Base-by-base conservation (phyloP, 2,113 vertebrate genomes). In the Potamarius usumacintae region DNA sequence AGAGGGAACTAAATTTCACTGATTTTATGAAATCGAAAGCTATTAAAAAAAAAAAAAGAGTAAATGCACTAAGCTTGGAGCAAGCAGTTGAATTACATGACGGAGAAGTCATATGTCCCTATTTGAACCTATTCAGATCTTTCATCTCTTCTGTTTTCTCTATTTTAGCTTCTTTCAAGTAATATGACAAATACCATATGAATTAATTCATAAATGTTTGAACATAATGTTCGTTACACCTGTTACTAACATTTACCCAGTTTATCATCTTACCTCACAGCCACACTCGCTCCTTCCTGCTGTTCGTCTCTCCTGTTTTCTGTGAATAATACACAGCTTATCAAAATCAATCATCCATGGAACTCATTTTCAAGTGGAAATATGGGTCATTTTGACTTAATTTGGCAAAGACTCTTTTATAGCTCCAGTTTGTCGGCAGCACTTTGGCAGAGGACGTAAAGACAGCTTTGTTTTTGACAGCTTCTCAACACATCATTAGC, bases 391-490 rank as follows among this genome's bases (percentile, higher is more conserved):
- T 89, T 88, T 88, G 82, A 82, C 69, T 87, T 89, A 76, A 91
- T 91, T 89, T 89, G 88, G 88, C 84, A 86, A 82, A 83, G 84
- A 63, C 83, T 42, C 83, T 84, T 89, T 86, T 88, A 89, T 91
- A 80, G 79, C 84, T 84, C 55, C 77, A 87, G 85, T 88, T 83
- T 87, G 85, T 88, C 53, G 77, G 89, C 82, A 84, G 82, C 87
- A 55, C 79, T 87, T 84, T 81, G 89, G 89, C 85, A 86, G 34
- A 67, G 85, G 85, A 82, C 71, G 58, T 79, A 55, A 60, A 86
- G 88, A 87, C 88, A 87, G 87, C 87, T 87, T 90, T 89, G 88
- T 89, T 90, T 90, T 85, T 90, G 89, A 90, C 86, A 84, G 89
- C 88, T 90, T 90, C 87, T 85, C 82, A 88, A 84, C 85, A 90